These are phyloP conservation scores for Trichoplusia ni DNA, from an alignment of 1,140 invertebrate species.

Conservation along the genomic window DNA sequence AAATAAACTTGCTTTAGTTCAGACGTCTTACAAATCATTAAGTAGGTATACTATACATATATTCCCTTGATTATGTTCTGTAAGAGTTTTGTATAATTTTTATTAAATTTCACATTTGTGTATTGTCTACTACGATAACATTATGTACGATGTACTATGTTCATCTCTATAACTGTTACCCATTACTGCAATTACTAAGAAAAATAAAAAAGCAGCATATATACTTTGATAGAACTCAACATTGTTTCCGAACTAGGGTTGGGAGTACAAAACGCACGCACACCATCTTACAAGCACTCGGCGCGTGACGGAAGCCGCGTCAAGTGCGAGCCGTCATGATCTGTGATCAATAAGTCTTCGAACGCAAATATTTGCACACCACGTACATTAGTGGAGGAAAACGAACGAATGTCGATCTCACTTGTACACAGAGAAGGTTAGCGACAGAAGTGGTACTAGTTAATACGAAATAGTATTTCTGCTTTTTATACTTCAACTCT, in stretches of 20 bases:
- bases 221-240: conserved; percentile 2
- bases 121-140: too few relatives aligned
- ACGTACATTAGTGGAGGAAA: conserved; percentile 63
- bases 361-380: conserved; percentile 74
- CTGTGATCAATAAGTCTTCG: conserved; percentile 72
- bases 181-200: background rate
- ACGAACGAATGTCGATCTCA: conserved; percentile 41
- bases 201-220: background rate
- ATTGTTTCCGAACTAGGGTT: conserved; percentile 8
- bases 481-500: background rate
- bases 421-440: conserved; percentile 24
- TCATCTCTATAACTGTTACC: too few relatives aligned
- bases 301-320: conserved; percentile 63
- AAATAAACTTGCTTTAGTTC: background rate
- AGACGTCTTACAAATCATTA: too few relatives aligned
- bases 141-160: too few relatives aligned
- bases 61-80: too few relatives aligned
- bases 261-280: conserved; percentile 45
- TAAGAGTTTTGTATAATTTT: too few relatives aligned
- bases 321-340: conserved; percentile 56
- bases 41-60: too few relatives aligned
- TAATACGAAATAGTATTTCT: background rate
- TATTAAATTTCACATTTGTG: too few relatives aligned
- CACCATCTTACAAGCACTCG: conserved; percentile 61
- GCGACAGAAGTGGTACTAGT: background rate